Base-by-base conservation (phyloP, 2,797 vertebrate species). In the Phrynocephalus vlangalii region DNA sequence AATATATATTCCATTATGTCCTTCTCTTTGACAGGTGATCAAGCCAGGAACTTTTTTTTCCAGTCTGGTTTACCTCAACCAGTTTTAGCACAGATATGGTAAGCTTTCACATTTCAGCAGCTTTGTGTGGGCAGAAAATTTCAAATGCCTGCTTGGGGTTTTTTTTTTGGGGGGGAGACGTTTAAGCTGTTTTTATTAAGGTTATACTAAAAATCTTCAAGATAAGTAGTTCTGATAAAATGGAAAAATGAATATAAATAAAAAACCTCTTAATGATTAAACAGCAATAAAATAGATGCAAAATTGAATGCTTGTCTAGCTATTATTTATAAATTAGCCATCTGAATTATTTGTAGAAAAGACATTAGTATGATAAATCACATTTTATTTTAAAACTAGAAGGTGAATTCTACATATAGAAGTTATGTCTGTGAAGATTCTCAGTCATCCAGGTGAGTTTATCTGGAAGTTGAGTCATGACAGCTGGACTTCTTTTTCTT, bases 11-110 rank as follows among this genome's bases (percentile, higher is more conserved):
- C 28, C 85, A 75, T 91, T 1, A 52, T 88, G 68, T 90, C 77
- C 52, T 87, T 91, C 96, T 94, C 20, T 91, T 94, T 96, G 95
- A 78, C 90, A 99, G 99, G 99, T 95, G 99, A 99, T 96, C 99
- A 99, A 97, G 99, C 99, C 91, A 98, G 97, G 94, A 99, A 98
- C 96, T 99, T 98, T 93, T 98, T 98, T 95, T 97, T 98, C 86
- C 97, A 98, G 50, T 98, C 97, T 89, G 97, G 97, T 67, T 96
- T 98, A 95, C 97, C 97, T 93, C 97, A 97, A 15, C 97, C 97
- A 4, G 96, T 98, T 86, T 96, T 99, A 94, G 99, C 99, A 94
- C 99, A 99, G 94, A 99, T 99, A 97, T 99, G 99, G 99, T 99
- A 96, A 98, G 98, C 97, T 93, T 87, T n/a, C 88, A 48, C 60